phyloP scores from a whole-genome alignment of 2,797 vertebrate species.

The Neosilurus hyrtlii region DNA sequence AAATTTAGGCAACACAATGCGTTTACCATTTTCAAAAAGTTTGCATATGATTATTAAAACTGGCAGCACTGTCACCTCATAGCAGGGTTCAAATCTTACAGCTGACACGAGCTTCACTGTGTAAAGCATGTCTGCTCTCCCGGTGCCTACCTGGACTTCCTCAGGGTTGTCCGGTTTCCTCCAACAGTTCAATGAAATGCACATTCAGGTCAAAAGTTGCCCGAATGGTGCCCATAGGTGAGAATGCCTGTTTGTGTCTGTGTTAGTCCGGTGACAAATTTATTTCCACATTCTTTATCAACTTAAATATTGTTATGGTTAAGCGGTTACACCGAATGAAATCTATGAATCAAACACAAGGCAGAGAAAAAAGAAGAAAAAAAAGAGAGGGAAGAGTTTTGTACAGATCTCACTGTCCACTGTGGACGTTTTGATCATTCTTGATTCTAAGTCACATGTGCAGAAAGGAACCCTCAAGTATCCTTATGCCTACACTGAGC shows the following conservation, averaged over 20 bases:
- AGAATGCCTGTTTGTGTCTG: too few relatives aligned
- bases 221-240: too few relatives aligned
- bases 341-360: background rate
- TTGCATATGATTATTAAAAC: background rate
- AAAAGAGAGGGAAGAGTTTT: background rate
- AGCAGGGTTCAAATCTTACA: too few relatives aligned
- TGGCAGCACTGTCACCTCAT: background rate
- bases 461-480: background rate
- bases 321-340: background rate
- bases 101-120: too few relatives aligned
- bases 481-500: conserved; percentile 60
- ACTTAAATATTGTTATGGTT: background rate
- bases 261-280: too few relatives aligned
- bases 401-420: background rate
- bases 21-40: background rate
- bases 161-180: too few relatives aligned
- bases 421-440: background rate
- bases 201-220: too few relatives aligned
- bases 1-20: background rate
- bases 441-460: background rate
- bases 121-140: too few relatives aligned
- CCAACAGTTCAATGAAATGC: too few relatives aligned
- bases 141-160: too few relatives aligned
- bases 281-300: too few relatives aligned
- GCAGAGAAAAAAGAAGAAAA: background rate